Evolutionary conservation across 2,888 invertebrate species (phyloP), one percentile per base, ranked within the genome.

Genomic region (Diplazon laetatorius): DNA sequence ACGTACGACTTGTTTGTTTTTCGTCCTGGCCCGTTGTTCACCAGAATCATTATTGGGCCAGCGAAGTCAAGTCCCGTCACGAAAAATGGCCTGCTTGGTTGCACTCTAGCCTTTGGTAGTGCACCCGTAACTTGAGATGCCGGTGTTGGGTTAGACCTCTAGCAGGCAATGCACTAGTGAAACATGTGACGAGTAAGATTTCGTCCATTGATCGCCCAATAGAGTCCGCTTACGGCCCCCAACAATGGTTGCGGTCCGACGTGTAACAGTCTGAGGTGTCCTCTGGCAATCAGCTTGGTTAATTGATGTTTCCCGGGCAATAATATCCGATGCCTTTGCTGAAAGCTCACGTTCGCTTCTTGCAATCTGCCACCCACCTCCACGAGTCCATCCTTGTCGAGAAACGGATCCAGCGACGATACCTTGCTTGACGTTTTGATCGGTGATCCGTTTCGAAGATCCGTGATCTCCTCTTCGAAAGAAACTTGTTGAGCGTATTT

Each of bases 1-100:
- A 84, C 52, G 46, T 85, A 85, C 0, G 75, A 70, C 55, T 85
- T 85, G 9, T 55, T 50, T 0, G 72, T 76, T 30, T 75, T 74
- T 4, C 66, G 57, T n/a, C 72, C 69, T 12, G 65, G 42, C 1
- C 80, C 78, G n/a, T 73, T 77, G 14, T 75, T 75, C 4, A 78
- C 77, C 10, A 68, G 37, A 2, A 65, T 72, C 9, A 74, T 57
- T 4, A 81, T 76, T 1, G 78, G 75, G 0, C 78, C 78, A 0
- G 76, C 78, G 30, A 74, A 81, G 37, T 81, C 79, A 14, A 78
- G 42, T 10, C 78, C 76, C 0, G 62, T 71, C 10, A 44, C 5
- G 8, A 48, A 42, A 42, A 81, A 80, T 9, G 80, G 35, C 22
- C 72, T 74, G 35, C 46, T 76, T 10, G 76, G 68, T 1, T 44